Evolutionary conservation across 2,888 invertebrate species (phyloP).

Genomic region (Caenorhabditis sp.): DNA sequence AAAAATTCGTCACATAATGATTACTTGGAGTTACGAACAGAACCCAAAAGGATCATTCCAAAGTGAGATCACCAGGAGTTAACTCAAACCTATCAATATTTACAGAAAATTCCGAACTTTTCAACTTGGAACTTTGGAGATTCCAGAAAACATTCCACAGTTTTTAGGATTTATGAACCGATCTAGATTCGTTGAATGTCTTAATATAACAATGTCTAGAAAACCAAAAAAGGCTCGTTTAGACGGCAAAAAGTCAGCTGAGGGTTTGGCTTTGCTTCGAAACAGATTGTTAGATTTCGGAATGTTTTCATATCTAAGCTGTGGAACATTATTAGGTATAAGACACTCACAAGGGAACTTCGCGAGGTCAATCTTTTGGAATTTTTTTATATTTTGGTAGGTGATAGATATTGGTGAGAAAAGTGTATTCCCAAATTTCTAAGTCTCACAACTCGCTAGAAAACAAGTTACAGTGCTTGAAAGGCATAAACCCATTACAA

Average conservation of each 20-base stretch:
- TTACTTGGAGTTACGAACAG: conserved; percentile 15
- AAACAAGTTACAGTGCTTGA: too few relatives aligned
- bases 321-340: conserved; percentile 25
- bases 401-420: too few relatives aligned
- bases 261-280: conserved; percentile 8
- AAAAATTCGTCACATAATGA: conserved; percentile 10
- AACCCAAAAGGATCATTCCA: conserved; percentile 14
- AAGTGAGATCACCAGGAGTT: conserved; percentile 6
- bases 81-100: not conserved
- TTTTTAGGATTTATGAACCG: conserved; percentile 26
- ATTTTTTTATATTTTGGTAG: too few relatives aligned
- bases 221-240: not conserved
- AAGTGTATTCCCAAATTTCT: too few relatives aligned
- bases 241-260: conserved; percentile 6
- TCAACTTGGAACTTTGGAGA: not conserved
- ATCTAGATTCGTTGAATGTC: conserved; percentile 15
- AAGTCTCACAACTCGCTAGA: too few relatives aligned
- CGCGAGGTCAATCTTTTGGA: too few relatives aligned
- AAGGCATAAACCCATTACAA: too few relatives aligned
- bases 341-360: too few relatives aligned
- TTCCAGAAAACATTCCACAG: conserved; percentile 13
- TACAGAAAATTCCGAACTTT: conserved; percentile 8
- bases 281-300: conserved; percentile 7
- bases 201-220: conserved; percentile 14
- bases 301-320: conserved; percentile 31